Conservation (phyloP, 2,113 vertebrate genomes). For the Bombycilla garrulus region DNA sequence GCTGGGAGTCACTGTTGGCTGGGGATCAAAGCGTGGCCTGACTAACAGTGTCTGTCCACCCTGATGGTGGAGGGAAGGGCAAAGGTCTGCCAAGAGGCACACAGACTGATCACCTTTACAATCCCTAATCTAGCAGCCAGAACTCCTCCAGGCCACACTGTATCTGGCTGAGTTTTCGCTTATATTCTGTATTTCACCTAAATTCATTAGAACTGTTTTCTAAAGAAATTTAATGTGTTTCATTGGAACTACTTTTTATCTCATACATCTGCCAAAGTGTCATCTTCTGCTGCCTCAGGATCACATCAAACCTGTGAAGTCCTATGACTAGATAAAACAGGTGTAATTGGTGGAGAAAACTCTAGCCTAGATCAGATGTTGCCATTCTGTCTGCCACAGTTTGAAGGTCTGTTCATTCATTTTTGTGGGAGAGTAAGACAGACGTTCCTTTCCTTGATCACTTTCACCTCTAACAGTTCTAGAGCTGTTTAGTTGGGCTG, state of each 20-base stretch:
- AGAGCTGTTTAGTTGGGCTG: background rate
- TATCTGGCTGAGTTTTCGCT: background rate
- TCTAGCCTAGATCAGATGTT: background rate
- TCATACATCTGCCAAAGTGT: background rate
- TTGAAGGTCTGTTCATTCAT: background rate
- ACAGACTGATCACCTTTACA: background rate
- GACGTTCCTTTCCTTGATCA: background rate
- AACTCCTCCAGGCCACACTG: background rate
- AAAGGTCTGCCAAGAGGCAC: background rate
- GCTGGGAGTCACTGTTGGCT: background rate
- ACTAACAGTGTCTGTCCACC: rapidly evolving
- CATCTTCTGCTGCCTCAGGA: background rate
- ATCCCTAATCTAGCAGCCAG: background rate
- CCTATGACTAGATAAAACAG: background rate
- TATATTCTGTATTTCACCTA: background rate
- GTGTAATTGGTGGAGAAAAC: background rate
- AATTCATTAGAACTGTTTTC: background rate
- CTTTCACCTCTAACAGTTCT: background rate
- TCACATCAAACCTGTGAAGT: background rate
- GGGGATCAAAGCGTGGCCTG: rapidly evolving
- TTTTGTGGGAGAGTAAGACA: background rate
- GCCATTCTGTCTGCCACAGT: background rate
- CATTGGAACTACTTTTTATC: background rate
- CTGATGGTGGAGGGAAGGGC: background rate
- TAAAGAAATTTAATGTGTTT: background rate